Conservation (phyloP, 2,797 vertebrate genomes). For the Ataeniobius toweri region DNA sequence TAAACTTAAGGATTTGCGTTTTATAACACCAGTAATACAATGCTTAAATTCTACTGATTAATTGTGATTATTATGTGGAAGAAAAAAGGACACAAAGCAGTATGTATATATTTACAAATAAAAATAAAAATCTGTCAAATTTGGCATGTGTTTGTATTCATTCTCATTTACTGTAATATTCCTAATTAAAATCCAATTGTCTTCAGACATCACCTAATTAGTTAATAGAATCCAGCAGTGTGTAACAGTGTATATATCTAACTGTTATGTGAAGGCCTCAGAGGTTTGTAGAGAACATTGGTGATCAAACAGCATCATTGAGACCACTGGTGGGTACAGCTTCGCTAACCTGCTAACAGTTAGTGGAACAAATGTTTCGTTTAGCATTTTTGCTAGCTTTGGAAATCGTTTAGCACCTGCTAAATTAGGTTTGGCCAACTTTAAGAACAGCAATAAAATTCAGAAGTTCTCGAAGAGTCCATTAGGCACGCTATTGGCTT, state of each 20-base stretch:
- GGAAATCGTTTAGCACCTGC: no score
- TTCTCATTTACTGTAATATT: background rate
- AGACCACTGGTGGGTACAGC: background rate
- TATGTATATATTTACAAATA: background rate
- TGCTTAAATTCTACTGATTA: background rate
- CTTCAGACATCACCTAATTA: background rate
- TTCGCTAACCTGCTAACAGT: no score
- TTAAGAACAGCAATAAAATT: no score
- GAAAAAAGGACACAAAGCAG: background rate
- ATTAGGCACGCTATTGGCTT: no score
- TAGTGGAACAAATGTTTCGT: no score
- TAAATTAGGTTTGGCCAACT: no score
- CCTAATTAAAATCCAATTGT: background rate
- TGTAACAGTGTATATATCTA: background rate
- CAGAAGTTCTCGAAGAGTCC: no score
- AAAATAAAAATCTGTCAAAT: background rate
- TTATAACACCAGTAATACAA: slow-evolving; percentile 39
- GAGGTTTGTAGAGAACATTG: background rate
- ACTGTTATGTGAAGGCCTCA: background rate
- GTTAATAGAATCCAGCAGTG: background rate
- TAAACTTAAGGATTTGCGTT: slow-evolving; percentile 43
- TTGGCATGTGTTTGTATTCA: background rate
- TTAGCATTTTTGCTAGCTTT: no score
- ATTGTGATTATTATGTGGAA: background rate
- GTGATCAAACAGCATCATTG: background rate